A percentile compares a stretch with the other conserved stretches of the same genome.
These are phyloP conservation scores for Microtus ochrogaster DNA, from an alignment of 2,113 vertebrate genomes.

Conservation along the genomic window DNA sequence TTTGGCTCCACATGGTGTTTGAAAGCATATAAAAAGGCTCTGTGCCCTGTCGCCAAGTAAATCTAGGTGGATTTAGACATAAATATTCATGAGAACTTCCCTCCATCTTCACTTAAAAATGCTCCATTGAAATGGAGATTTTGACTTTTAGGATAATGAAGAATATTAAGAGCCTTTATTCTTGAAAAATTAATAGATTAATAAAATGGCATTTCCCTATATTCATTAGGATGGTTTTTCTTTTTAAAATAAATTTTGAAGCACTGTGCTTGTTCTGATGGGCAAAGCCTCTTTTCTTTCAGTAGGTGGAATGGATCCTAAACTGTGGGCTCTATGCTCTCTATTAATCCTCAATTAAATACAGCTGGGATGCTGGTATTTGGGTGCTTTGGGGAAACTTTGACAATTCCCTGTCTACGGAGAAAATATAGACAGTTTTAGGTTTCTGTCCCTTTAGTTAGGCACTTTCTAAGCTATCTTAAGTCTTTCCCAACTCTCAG, in stretches of 20 bases:
- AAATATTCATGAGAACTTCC: conserved; percentile 79
- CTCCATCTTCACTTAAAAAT: conserved; percentile 62
- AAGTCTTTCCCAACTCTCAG: neutral
- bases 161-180: conserved; percentile 72
- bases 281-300: conserved; percentile 59
- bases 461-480: neutral
- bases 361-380: conserved; percentile 39
- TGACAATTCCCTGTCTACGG: conserved; percentile 25
- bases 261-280: conserved; percentile 39
- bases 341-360: conserved; percentile 60
- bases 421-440: neutral
- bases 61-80: conserved; percentile 59
- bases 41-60: conserved; percentile 61
- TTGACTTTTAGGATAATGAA: conserved; percentile 82
- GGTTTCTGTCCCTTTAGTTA: neutral
- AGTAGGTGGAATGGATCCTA: neutral
- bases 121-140: conserved; percentile 81
- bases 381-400: conserved; percentile 27
- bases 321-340: conserved; percentile 42
- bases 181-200: conserved; percentile 76
- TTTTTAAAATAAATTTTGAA: conserved; percentile 59
- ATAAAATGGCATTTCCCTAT: conserved; percentile 70
- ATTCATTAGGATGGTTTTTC: conserved; percentile 60
- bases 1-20: conserved; percentile 53
- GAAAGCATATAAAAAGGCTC: conserved; percentile 51